Evolutionary conservation across 1,140 invertebrate species (phyloP), one percentile per base, ranked within the genome.

Genomic region (Meteorus sp.): DNA sequence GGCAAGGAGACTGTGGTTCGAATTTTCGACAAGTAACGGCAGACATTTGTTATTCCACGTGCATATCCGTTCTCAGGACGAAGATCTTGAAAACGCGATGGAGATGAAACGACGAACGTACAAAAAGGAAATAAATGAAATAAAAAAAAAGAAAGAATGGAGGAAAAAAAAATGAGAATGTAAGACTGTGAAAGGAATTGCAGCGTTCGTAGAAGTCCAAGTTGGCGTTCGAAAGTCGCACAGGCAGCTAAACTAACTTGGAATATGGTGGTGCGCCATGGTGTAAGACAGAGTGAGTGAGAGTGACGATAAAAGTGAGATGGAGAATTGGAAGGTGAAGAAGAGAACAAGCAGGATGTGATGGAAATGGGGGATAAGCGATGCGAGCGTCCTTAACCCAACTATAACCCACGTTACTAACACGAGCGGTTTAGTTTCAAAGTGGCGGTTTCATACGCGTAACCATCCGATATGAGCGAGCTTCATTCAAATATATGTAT

Each of bases 361-460:
- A 44, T 44, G 20, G 4, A 44, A 44, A 22, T 44, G 41, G 41
- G 37, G 41, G 41, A 44, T 44, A 44, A 44, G 20, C 20, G 9
- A 15, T 44, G 15, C 8, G 33, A 13, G 5, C n/a, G 64, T 61
- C 48, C 51, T n/a, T 48, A 61, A 58, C 55, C 45, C 51, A 59
- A 60, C 43, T 54, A 59, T 31, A 51, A 33, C 53, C 27, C 59
- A 19, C 5, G 35, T n/a, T n/a, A n/a, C n/a, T n/a, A n/a, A n/a
- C n/a, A n/a, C 44, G 35, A 17, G 25, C 60, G 39, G 56, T 62
- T 71, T 66, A 71, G 63, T 72, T 72, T 50, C 66, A 62, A 72
- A 71, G 64, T 69, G 63, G 68, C 47, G 66, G 66, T 70, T 72
- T 70, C 68, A 61, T 68, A 60, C 67, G 67, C 56, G 60, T 43